Conservation (phyloP, 2,797 vertebrate genomes). For the Syndactyla subalaris region DNA sequence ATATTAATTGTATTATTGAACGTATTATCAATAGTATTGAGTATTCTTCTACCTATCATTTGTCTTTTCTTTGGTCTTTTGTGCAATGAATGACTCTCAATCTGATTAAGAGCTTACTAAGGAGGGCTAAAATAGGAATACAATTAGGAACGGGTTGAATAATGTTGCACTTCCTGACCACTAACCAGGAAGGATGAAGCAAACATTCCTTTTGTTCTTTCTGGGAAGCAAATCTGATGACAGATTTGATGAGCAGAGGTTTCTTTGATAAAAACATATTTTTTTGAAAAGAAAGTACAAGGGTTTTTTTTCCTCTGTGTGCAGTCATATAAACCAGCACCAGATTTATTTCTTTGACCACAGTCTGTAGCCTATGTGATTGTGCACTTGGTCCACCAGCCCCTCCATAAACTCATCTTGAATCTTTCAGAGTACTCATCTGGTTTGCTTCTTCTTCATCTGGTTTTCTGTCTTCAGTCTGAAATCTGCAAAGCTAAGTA, state of each 20-base stretch:
- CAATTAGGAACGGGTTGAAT: not conserved
- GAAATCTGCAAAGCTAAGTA: not conserved
- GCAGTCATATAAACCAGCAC: not conserved
- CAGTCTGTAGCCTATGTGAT: not conserved
- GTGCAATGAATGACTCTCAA: not conserved
- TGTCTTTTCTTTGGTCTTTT: not conserved
- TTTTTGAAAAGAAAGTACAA: not conserved
- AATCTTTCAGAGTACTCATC: not conserved
- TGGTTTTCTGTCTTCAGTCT: not conserved
- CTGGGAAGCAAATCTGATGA: not conserved
- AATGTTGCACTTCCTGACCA: not conserved
- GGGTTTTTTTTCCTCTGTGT: not conserved
- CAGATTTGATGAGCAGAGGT: not conserved
- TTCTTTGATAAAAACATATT: not conserved
- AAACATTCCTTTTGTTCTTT: not conserved
- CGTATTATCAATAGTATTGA: not conserved
- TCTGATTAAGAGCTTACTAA: not conserved
- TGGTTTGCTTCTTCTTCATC: not conserved
- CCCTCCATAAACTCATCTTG: not conserved
- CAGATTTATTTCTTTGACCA: not conserved
- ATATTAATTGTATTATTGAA: not conserved
- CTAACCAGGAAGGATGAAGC: not conserved
- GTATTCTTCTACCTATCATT: not conserved
- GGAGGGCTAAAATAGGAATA: not conserved
- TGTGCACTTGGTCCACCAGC: not conserved